These are phyloP conservation scores for Hepsetus odoe DNA, from an alignment of 2,113 vertebrate species.

Conservation along the genomic window DNA sequence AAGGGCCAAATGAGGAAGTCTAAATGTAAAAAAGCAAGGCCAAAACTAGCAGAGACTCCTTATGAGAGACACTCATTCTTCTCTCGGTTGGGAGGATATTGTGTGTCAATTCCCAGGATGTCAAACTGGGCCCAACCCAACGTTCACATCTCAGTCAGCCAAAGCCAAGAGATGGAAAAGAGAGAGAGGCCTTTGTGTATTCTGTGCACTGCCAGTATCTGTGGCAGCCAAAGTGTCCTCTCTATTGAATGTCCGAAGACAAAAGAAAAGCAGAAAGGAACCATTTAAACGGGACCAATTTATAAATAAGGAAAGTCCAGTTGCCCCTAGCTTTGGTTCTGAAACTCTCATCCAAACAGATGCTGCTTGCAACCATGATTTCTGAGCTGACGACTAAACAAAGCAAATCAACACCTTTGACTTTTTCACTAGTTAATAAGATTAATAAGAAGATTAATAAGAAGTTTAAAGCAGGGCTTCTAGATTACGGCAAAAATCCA, in stretches of 20 bases:
- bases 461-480: too few relatives aligned
- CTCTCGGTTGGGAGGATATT: slow-evolving; percentile 26
- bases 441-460: too few relatives aligned
- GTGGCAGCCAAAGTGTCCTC: slow-evolving; percentile 24
- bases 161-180: slow-evolving; percentile 25
- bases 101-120: slow-evolving; percentile 42
- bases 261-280: background rate
- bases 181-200: slow-evolving; percentile 1
- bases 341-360: background rate
- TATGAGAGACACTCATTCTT: slow-evolving; percentile 27
- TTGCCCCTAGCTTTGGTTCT: slow-evolving; percentile 34
- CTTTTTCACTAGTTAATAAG: background rate
- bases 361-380: background rate
- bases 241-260: background rate
- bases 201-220: slow-evolving; percentile 34
- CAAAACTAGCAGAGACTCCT: slow-evolving; percentile 19
- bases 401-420: background rate
- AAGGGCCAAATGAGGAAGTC: slow-evolving; percentile 16
- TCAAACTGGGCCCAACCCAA: slow-evolving; percentile 34
- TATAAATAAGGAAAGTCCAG: slow-evolving; percentile 21
- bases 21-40: background rate
- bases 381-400: background rate
- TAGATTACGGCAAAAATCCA: too few relatives aligned
- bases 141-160: slow-evolving; percentile 33
- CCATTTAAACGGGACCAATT: too few relatives aligned